Evolutionary conservation across 2,888 invertebrate species (phyloP), one percentile per base, ranked within the genome.

Genomic region (Notodonta ziczac): DNA sequence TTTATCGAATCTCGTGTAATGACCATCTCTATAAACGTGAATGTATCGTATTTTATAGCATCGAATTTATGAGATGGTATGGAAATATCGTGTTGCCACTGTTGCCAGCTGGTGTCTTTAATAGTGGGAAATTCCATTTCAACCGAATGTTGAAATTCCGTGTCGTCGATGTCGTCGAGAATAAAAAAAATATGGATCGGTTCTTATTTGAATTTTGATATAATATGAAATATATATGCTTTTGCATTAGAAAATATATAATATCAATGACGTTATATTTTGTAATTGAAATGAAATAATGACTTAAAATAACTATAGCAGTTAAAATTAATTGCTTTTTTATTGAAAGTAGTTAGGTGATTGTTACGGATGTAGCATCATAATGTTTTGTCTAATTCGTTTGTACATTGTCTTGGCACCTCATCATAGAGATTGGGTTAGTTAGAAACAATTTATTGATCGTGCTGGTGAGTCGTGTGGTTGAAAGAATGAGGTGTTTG

Each of bases 111-210:
- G 84, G 77, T 62, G 61, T 74, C 67, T 79, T 82, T 74, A 68
- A 74, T 72, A 76, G 77, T 78, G 84, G 87, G 84, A 86, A 87
- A 85, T 87, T 88, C 87, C 87, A 81, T 71, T 67, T 65, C 59
- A 62, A 65, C 64, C 59, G 62, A 66, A 65, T 71, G 66, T 71
- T 67, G 63, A 69, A 73, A 76, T 75, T 72, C 62, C 63, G 61
- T 60, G 57, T 69, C 58, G 69, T 6, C 35, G 35, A 35, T 62
- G 57, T 69, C 59, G 69, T 62, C 67, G 59, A 57, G 64, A 66
- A 69, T 64, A 67, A 63, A 61, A 62, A 24, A 24, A 61, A 63
- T 63, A 56, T 67, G 67, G 69, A 69, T 56, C 63, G 32, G 62
- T 66, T 57, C 50, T 65, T 62, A 58, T 64, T 66, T 62, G 63